Conservation (phyloP, 2,797 vertebrate genomes). For the Bovichtus variegatus region DNA sequence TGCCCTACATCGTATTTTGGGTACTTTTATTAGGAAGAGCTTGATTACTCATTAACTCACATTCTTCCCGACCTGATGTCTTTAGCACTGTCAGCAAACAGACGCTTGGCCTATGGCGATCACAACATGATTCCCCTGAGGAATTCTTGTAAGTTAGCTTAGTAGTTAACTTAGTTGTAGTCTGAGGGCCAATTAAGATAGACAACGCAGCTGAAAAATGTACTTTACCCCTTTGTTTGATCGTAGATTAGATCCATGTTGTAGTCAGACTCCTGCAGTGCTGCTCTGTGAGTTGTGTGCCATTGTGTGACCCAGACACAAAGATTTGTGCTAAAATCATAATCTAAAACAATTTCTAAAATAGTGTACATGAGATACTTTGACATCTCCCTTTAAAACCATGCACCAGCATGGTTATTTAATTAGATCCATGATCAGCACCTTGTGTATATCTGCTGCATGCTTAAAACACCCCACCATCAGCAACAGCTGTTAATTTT, state of each 20-base stretch:
- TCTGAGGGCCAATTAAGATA: slow-evolving; percentile 33
- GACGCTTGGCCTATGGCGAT: slow-evolving; percentile 75
- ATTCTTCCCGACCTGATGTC: slow-evolving; percentile 69
- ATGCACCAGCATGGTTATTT: neutral
- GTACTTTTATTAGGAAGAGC: neutral
- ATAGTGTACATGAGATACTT: accelerated
- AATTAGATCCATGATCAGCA: neutral
- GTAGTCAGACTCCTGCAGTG: slow-evolving; percentile 10
- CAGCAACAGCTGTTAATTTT: neutral
- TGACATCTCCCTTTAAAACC: neutral
- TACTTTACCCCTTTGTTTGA: neutral
- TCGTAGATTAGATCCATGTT: slow-evolving; percentile 59
- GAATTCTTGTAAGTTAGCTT: slow-evolving; percentile 77
- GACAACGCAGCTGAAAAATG: neutral
- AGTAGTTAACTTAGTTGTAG: slow-evolving; percentile 48
- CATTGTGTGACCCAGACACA: neutral
- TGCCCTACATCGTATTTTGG: neutral
- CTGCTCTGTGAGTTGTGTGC: slow-evolving; percentile 13
- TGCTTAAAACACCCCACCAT: neutral
- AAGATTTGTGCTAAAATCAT: neutral
- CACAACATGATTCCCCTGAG: slow-evolving; percentile 74
- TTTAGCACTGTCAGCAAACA: slow-evolving; percentile 71
- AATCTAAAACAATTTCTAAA: neutral
- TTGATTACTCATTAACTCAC: slow-evolving; percentile 71
- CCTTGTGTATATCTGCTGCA: neutral